Base-by-base conservation (phyloP, 1,140 invertebrate genomes). In the Batillaria attramentaria region DNA sequence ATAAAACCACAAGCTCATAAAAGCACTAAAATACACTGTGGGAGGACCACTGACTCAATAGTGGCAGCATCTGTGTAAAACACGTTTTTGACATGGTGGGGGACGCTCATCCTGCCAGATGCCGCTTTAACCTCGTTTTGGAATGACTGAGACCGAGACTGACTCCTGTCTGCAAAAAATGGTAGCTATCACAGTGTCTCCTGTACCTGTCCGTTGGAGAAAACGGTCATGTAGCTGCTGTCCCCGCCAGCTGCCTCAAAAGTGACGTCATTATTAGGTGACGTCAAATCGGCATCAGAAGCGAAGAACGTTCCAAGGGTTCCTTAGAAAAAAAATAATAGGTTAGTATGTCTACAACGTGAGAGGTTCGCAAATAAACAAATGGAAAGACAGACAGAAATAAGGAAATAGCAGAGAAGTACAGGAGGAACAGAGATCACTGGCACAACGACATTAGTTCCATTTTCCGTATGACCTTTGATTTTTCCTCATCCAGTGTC, bases 241-340 rank as follows among this genome's bases (percentile, higher is more conserved):
- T 42, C 68, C 3, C 68, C 72, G 4, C 41, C 10, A 1, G 72
- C 46, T 3, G 72, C 13, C 33, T 79, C 72, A 39, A 66, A 79
- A 1, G 41, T 72, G 28, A 79, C 60, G 0, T 46, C 33, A 33
- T 81, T 81, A 42, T 81, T 81, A 10, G 80, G 80, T 18, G 80
- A 81, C 35, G 77, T 78, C 62, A 75, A 20, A 28, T 81, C 80
- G 42, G 18, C 70, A 46, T 81, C 80, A 5, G 46, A 57, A 31
- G 77, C 80, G 28, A 41, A 16, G 39, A 81, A 69, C 6, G 28
- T 46, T 16, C 68, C 75, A 4, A 78, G 57, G n/a, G n/a, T 69
- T 39, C 70, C 62, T 54, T 73, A 70, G 2, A 3, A 33, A 35
- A 1, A 68, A 33, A 0, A 68, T 33, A 65, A 65, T 65, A 0